Evolutionary conservation across 1,140 invertebrate species (phyloP).

Genomic region (Cataglyphis hispanica): DNA sequence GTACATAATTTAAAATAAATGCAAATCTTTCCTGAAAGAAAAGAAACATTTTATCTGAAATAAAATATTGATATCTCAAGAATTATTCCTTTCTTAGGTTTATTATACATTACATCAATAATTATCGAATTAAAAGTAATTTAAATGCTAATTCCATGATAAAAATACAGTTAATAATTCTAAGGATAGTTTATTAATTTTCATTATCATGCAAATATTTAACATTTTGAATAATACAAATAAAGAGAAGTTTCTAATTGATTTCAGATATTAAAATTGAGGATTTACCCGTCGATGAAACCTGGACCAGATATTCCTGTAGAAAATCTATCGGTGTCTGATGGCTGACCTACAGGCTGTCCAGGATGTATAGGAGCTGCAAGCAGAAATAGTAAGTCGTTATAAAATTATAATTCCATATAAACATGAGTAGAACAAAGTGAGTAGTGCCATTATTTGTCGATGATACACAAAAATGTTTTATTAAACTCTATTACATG

Average conservation of each 20-base stretch:
- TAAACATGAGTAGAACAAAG: neutral
- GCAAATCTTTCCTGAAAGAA: neutral
- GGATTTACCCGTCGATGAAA: slow-evolving; percentile 79
- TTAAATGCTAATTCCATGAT: neutral
- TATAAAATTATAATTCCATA: neutral
- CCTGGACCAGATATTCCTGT: slow-evolving; percentile 75
- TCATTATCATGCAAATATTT: neutral
- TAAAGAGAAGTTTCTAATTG: neutral
- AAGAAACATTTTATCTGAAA: neutral
- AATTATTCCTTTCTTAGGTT: neutral
- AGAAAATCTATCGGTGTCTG: slow-evolving; percentile 73
- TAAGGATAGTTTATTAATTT: neutral
- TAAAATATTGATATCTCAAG: neutral
- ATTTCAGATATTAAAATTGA: slow-evolving; percentile 2
- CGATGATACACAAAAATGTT: too few relatives aligned
- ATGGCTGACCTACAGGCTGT: slow-evolving; percentile 64
- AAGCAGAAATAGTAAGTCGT: slow-evolving; percentile 54
- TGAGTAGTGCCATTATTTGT: too few relatives aligned
- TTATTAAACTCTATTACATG: too few relatives aligned
- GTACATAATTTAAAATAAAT: neutral
- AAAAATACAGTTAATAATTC: neutral
- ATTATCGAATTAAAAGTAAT: neutral
- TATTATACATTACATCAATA: neutral
- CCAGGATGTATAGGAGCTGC: slow-evolving; percentile 71
- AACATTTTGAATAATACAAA: neutral